phyloP scores from a whole-genome alignment of 2,113 vertebrate species.

The Halichoerus grypus region DNA sequence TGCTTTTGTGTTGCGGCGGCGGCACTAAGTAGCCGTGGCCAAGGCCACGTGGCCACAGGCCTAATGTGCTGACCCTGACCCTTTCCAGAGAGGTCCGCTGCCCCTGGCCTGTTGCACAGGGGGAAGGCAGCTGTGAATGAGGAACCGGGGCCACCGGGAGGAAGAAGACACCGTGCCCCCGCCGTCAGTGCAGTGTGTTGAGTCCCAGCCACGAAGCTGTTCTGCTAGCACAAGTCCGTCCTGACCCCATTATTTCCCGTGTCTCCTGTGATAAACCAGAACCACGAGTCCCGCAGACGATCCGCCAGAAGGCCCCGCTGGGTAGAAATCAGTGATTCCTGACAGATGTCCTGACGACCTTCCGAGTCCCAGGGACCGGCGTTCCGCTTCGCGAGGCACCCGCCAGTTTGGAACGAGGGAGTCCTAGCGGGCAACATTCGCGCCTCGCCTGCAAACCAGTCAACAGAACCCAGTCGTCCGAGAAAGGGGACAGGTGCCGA shows the following conservation, averaged over 20 bases:
- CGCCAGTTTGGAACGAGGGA: slow-evolving; percentile 11
- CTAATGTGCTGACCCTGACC: background rate
- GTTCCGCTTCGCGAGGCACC: background rate
- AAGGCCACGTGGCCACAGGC: background rate
- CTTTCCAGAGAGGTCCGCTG: background rate
- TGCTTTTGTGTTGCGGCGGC: background rate
- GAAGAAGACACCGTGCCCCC: background rate
- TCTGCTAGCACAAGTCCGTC: background rate
- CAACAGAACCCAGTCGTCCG: slow-evolving; percentile 32
- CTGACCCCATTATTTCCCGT: slow-evolving; percentile 1
- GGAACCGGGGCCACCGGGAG: background rate
- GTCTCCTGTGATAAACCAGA: slow-evolving; percentile 69
- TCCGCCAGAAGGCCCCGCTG: slow-evolving; percentile 58
- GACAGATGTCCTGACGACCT: slow-evolving; percentile 69
- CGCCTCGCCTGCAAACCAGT: slow-evolving; percentile 49
- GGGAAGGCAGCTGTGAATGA: background rate
- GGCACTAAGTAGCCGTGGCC: background rate
- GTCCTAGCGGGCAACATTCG: slow-evolving; percentile 6
- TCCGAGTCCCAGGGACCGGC: slow-evolving; percentile 48
- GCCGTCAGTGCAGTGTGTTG: fast-evolving
- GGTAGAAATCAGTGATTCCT: slow-evolving; percentile 64
- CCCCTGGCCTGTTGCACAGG: fast-evolving
- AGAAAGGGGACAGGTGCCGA: slow-evolving; percentile 51
- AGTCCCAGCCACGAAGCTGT: background rate
- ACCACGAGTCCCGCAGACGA: slow-evolving; percentile 63